Evolutionary conservation across 1,140 invertebrate genomes (phyloP).

Genomic region (Ips nitidus): DNA sequence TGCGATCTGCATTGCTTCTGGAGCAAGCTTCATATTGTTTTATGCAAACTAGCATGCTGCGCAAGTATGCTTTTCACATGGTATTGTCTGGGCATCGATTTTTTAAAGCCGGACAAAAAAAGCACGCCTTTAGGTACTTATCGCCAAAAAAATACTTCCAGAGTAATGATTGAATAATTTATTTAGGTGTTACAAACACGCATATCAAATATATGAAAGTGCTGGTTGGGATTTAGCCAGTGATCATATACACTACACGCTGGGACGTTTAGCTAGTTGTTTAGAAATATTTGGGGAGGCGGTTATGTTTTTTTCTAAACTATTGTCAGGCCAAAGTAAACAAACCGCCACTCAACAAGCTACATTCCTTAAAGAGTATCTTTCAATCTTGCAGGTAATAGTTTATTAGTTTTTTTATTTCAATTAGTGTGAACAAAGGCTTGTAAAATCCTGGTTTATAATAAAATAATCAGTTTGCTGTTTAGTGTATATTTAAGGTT

Average conservation of each 20-base stretch:
- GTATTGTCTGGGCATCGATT: conserved; percentile 92
- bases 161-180: background rate
- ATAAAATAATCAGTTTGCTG: no score
- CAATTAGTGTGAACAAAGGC: background rate
- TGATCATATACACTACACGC: conserved; percentile 93
- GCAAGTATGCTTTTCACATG: conserved; percentile 97
- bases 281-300: conserved; percentile 76
- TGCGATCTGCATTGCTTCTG: conserved; percentile 85
- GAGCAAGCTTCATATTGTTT: conserved; percentile 97
- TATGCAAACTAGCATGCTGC: conserved; percentile 73
- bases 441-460: no score
- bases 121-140: conserved; percentile 74
- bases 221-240: conserved; percentile 88
- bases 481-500: no score
- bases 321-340: conserved; percentile 74
- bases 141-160: background rate
- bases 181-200: conserved; percentile 79
- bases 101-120: conserved; percentile 87
- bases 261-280: conserved; percentile 83
- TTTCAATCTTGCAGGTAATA: conserved; percentile 75
- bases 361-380: conserved; percentile 85
- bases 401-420: conserved; percentile 37
- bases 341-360: conserved; percentile 78
- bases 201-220: conserved; percentile 82
- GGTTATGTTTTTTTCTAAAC: conserved; percentile 74